A percentile compares a stretch with the other conserved stretches of the same genome.
phyloP scores from a whole-genome alignment of 2,888 invertebrate genomes.

The Tribolium freemani region DNA sequence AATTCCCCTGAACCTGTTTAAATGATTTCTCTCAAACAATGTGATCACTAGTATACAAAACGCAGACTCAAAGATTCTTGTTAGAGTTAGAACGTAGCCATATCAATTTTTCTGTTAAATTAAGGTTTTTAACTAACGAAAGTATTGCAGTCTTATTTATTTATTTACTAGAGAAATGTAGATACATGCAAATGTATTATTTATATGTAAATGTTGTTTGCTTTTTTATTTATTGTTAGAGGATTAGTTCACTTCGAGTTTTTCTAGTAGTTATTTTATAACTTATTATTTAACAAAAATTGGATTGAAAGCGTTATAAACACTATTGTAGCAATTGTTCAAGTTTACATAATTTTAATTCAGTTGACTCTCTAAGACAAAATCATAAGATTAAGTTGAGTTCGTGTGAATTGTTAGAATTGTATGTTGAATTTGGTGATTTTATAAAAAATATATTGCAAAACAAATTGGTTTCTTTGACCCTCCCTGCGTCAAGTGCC shows the following conservation, averaged over 20 bases:
- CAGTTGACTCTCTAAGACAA: conserved; percentile 44
- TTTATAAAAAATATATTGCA: conserved; percentile 62
- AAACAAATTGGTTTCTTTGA: neutral
- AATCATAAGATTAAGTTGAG: conserved; percentile 56
- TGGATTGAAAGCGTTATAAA: conserved; percentile 52
- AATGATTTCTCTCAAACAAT: conserved; percentile 22
- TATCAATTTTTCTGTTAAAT: conserved; percentile 54
- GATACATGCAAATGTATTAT: conserved; percentile 45
- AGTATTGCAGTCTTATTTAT: conserved; percentile 44
- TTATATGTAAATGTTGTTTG: conserved; percentile 62
- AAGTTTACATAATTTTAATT: conserved; percentile 57
- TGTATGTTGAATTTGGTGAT: conserved; percentile 69
- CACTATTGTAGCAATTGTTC: conserved; percentile 54
- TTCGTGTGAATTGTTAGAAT: conserved; percentile 67
- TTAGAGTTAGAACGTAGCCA: conserved; percentile 21
- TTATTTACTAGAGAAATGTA: conserved; percentile 38
- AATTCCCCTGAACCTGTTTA: conserved; percentile 55
- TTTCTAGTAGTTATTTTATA: conserved; percentile 38
- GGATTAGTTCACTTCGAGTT: conserved; percentile 41
- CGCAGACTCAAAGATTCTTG: conserved; percentile 13
- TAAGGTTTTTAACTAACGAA: conserved; percentile 54
- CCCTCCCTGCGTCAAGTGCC: too few species aligned
- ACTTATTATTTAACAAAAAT: conserved; percentile 45
- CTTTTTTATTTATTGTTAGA: conserved; percentile 56
- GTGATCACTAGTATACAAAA: conserved; percentile 32